Evolutionary conservation across 2,113 vertebrate species (phyloP).

Genomic region (Odontophorus gujanensis): DNA sequence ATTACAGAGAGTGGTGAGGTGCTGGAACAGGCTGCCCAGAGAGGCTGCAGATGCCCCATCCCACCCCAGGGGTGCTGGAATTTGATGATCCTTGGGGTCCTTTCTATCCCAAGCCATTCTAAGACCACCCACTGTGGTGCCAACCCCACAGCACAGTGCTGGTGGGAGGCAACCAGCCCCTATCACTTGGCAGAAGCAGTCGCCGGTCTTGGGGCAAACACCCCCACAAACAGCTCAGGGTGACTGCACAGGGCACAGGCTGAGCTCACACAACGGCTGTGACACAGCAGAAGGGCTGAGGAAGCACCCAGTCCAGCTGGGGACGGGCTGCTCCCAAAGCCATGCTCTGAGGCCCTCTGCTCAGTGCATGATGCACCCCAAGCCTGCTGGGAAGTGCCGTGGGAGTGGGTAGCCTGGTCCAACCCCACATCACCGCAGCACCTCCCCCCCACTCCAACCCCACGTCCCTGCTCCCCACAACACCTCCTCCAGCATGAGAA

Average conservation of each 20-base stretch:
- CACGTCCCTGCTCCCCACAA: conserved; percentile 25
- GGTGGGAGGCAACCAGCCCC: neutral
- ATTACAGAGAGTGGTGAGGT: too few relatives aligned
- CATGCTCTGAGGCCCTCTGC: neutral
- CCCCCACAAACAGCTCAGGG: rapidly evolving
- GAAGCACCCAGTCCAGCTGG: neutral
- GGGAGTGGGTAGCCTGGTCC: neutral
- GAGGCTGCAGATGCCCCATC: too few relatives aligned
- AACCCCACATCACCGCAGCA: too few relatives aligned
- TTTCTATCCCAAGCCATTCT: too few relatives aligned
- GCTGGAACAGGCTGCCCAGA: too few relatives aligned
- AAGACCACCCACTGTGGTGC: too few relatives aligned
- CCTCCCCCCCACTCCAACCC: neutral
- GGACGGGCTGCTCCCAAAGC: neutral
- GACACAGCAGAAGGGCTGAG: neutral
- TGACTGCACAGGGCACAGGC: neutral
- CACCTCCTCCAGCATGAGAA: conserved; percentile 41
- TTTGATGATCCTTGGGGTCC: too few relatives aligned
- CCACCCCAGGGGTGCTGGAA: too few relatives aligned
- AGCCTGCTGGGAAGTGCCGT: neutral
- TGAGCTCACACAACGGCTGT: neutral
- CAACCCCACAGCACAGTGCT: too few relatives aligned
- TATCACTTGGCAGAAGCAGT: rapidly evolving
- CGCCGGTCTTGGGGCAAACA: rapidly evolving
- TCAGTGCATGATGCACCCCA: neutral